phyloP scores from a whole-genome alignment of 2,797 vertebrate species.

The Cottoperca gobio region DNA sequence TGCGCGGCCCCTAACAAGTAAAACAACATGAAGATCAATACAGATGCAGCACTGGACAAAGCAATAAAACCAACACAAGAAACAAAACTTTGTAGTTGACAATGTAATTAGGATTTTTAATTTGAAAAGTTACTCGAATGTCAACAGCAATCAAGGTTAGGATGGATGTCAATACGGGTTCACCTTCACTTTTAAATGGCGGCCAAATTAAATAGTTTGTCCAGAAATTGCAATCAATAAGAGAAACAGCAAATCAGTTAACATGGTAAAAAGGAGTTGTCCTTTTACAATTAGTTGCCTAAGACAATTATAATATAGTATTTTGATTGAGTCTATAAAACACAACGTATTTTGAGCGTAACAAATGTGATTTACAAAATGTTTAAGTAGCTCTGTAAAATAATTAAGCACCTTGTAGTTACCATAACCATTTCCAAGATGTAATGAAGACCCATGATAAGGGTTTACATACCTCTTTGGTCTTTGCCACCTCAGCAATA shows the following conservation, averaged over 20 bases:
- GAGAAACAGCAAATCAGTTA: constrained; percentile 8
- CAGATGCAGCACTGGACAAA: constrained; percentile 20
- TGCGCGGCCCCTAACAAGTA: constrained; percentile 83
- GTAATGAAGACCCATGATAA: not conserved
- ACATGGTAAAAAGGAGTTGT: not conserved
- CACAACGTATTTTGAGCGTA: not conserved
- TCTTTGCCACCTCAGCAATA: constrained; percentile 97
- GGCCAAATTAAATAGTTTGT: constrained; percentile 17
- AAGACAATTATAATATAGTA: not conserved
- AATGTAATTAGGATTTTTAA: constrained; percentile 26
- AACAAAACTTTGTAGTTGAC: constrained; percentile 15
- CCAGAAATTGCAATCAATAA: constrained; percentile 8
- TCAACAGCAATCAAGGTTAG: constrained; percentile 31
- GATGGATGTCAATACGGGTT: constrained; percentile 23
- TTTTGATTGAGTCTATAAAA: not conserved
- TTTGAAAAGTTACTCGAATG: constrained; percentile 17
- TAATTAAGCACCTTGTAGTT: not conserved
- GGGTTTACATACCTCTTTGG: constrained; percentile 90
- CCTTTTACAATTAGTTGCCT: not conserved
- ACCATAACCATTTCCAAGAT: not conserved
- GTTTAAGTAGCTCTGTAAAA: not conserved
- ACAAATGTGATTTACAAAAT: not conserved
- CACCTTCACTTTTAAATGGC: not conserved
- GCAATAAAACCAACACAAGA: constrained; percentile 11
- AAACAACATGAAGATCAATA: constrained; percentile 44